A percentile compares a stretch with the other conserved stretches of the same genome.
These are phyloP conservation scores for Onychomys leucogaster DNA, from an alignment of 2,797 vertebrate species.

Conservation along the genomic window DNA sequence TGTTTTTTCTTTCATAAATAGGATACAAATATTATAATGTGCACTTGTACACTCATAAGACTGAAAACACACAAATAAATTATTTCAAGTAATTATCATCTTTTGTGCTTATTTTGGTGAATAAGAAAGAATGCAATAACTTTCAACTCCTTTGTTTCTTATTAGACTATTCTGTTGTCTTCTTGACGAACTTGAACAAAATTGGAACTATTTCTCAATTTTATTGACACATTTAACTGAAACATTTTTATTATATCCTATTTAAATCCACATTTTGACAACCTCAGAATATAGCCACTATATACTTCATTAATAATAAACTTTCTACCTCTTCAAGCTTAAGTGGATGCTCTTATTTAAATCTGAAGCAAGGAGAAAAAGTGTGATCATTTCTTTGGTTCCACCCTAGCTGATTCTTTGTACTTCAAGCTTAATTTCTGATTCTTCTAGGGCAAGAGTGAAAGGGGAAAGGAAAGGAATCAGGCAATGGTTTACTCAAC, in stretches of 20 bases:
- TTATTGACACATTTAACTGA: neutral
- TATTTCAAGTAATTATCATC: neutral
- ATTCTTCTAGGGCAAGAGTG: constrained; percentile 4
- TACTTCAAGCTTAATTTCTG: neutral
- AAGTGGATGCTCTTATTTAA: neutral
- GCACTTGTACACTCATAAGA: neutral
- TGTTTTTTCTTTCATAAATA: constrained; percentile 24
- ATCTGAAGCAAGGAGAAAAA: neutral
- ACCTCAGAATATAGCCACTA: neutral
- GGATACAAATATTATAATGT: neutral
- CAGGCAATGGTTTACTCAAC: neutral
- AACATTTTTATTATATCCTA: neutral
- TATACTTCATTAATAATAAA: neutral
- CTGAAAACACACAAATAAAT: neutral
- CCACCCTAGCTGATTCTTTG: neutral
- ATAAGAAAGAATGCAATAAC: neutral
- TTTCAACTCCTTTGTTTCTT: neutral
- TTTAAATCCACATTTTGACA: neutral
- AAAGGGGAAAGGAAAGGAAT: neutral
- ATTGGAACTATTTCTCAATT: neutral
- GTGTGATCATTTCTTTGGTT: neutral
- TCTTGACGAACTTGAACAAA: neutral
- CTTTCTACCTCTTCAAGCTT: neutral
- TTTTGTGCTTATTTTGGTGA: neutral
- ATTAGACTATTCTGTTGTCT: neutral